Base-by-base conservation (phyloP, 2,888 invertebrate species). In the Torymus auratus region DNA sequence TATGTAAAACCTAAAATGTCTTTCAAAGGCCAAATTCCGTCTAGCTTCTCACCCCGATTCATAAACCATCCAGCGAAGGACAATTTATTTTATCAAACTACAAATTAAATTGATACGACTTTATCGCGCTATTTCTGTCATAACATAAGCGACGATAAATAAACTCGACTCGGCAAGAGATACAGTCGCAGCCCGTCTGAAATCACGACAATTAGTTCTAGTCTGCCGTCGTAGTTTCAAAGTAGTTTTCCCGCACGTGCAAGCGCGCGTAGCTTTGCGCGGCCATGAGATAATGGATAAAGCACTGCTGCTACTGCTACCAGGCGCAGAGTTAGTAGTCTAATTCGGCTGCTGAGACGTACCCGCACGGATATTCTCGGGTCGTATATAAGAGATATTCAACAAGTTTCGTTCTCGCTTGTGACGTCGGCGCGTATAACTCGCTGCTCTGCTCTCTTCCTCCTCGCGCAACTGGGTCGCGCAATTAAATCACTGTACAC, bases 401-500 rank as follows among this genome's bases (percentile, higher is more conserved):
- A 71, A 71, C 77, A 52, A 20, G 50, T 56, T 65, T 76, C 17
- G 60, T 20, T 41, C 50, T 5, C 23, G 14, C 14, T 13, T 5
- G 23, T 55, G 55, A 14, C 14, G 15, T 14, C 14, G 23, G 52
- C 20, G 52, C n/a, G 5, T n/a, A n/a, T 7, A 17, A 7, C 41
- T 41, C 5, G 28, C 28, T 20, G 2, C 20, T 20, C 20, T 20
- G 1, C 28, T 28, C 28, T 3, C 5, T 5, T 28, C 28, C 28
- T 28, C 2, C 5, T 28, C 41, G 41, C 5, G 41, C 41, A 81
- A 76, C 62, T 81, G 75, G 81, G 68, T 80, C 77, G 72, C 62
- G 72, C 75, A 77, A 81, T 81, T 81, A 77, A 81, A 80, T 72
- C 55, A 62, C 41, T 41, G 41, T 41, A 41, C 70, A n/a, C 50